Percentiles rank a stretch among this genome's conserved stretches.
phyloP scores from a whole-genome alignment of 2,888 invertebrate species.

The Orthosia gothica region DNA sequence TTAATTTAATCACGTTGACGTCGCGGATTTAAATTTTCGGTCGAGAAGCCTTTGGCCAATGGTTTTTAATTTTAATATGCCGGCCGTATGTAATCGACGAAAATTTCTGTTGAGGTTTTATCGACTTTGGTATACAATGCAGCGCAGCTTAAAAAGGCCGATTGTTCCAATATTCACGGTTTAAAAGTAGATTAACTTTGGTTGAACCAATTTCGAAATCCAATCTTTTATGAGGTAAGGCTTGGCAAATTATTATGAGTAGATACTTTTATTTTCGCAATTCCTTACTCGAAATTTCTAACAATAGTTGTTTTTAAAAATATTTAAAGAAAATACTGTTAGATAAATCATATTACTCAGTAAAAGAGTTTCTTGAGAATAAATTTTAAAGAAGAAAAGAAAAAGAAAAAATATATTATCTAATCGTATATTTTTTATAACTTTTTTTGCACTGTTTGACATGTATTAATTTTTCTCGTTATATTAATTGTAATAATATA shows the following conservation, averaged over 20 bases:
- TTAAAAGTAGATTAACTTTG: slow-evolving; percentile 35
- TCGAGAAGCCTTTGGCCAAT: slow-evolving; percentile 20
- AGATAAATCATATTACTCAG: too few species aligned
- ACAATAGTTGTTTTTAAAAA: too few species aligned
- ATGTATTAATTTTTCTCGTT: too few species aligned
- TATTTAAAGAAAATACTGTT: too few species aligned
- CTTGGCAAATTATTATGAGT: neutral
- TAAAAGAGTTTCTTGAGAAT: too few species aligned
- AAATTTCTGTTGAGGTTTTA: slow-evolving; percentile 42
- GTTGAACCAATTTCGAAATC: neutral
- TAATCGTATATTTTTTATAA: too few species aligned
- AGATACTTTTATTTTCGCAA: too few species aligned
- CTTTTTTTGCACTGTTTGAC: too few species aligned
- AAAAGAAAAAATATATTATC: too few species aligned
- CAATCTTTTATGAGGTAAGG: slow-evolving; percentile 2
- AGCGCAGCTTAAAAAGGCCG: slow-evolving; percentile 36
- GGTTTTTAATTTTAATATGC: slow-evolving; percentile 53
- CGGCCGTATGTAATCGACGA: slow-evolving; percentile 17
- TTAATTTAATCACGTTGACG: slow-evolving; percentile 59
- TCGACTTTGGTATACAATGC: slow-evolving; percentile 33
- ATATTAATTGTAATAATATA: too few species aligned
- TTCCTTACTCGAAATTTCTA: too few species aligned
- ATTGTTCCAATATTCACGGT: slow-evolving; percentile 33
- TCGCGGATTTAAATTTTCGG: slow-evolving; percentile 34
- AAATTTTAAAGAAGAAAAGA: too few species aligned